These are phyloP conservation scores for Mustela nigripes DNA, from an alignment of 2,113 vertebrate species.

Conservation along the genomic window DNA sequence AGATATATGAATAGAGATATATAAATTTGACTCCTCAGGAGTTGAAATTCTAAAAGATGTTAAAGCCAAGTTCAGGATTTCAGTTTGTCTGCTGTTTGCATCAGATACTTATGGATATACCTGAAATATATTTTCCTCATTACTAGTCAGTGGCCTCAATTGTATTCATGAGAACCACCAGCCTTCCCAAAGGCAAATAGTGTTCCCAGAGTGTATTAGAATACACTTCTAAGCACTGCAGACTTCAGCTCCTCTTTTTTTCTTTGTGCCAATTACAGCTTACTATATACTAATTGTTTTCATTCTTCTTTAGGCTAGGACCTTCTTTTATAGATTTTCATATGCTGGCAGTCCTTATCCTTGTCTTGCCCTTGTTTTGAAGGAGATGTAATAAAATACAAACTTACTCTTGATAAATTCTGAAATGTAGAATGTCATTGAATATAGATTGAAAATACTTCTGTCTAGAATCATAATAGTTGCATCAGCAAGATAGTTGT, in stretches of 20 bases:
- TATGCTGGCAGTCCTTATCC: background rate
- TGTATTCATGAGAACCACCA: background rate
- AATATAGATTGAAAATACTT: constrained; percentile 10
- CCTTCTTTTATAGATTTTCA: background rate
- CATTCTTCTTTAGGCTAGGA: background rate
- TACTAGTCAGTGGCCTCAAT: background rate
- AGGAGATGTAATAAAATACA: background rate
- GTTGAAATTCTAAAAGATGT: background rate
- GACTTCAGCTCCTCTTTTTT: background rate
- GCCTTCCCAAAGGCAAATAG: background rate
- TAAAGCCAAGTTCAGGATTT: background rate
- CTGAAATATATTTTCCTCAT: background rate
- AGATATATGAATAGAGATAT: background rate
- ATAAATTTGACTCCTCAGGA: background rate
- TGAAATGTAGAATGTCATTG: background rate
- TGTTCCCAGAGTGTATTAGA: background rate
- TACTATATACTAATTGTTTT: background rate
- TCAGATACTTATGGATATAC: background rate
- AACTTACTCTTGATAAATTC: constrained; percentile 8
- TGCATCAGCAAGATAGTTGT: background rate
- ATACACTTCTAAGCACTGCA: background rate
- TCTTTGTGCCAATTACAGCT: background rate
- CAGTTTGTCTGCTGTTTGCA: background rate
- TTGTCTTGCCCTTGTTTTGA: background rate
- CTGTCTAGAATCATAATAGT: background rate